A percentile compares a stretch with the other conserved stretches of the same genome.
phyloP scores from a whole-genome alignment of 35 echinoderm and acorn worm genomes.

The Hemicentrotus pulcherrimus region DNA sequence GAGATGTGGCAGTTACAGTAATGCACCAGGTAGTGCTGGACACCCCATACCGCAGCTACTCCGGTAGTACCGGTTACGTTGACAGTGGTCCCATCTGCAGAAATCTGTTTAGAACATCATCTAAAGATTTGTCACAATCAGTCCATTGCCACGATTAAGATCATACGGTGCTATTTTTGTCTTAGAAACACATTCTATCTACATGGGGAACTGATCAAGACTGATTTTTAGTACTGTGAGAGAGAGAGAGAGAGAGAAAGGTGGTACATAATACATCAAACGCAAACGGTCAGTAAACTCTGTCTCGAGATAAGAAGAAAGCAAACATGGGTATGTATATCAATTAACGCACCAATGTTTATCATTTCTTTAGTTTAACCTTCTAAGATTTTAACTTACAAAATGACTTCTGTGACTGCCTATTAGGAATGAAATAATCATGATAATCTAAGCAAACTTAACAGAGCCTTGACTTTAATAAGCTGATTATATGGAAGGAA shows the following conservation, averaged over 20 bases:
- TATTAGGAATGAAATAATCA: too few species aligned
- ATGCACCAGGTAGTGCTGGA: slow-evolving; percentile 59
- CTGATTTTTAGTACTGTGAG: neutral
- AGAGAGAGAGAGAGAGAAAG: neutral
- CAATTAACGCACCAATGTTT: too few species aligned
- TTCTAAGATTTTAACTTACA: too few species aligned
- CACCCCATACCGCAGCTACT: slow-evolving; percentile 59
- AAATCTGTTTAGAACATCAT: slow-evolving; percentile 24
- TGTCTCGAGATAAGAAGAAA: neutral
- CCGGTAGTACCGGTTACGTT: slow-evolving; percentile 67
- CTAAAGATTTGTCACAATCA: neutral
- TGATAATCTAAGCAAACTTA: too few species aligned
- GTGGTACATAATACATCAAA: neutral
- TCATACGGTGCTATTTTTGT: too few species aligned
- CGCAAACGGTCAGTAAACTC: neutral
- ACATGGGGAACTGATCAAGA: too few species aligned
- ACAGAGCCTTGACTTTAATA: too few species aligned
- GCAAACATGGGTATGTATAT: neutral
- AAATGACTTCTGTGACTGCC: too few species aligned
- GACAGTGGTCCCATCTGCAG: slow-evolving; percentile 48
- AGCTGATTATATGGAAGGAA: too few species aligned
- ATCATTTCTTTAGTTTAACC: too few species aligned
- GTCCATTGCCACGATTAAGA: neutral
- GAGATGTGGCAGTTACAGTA: slow-evolving; percentile 69
- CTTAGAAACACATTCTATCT: too few species aligned